Evolutionary conservation across 2,113 vertebrate species (phyloP).

Genomic region (Oncorhynchus mykiss): DNA sequence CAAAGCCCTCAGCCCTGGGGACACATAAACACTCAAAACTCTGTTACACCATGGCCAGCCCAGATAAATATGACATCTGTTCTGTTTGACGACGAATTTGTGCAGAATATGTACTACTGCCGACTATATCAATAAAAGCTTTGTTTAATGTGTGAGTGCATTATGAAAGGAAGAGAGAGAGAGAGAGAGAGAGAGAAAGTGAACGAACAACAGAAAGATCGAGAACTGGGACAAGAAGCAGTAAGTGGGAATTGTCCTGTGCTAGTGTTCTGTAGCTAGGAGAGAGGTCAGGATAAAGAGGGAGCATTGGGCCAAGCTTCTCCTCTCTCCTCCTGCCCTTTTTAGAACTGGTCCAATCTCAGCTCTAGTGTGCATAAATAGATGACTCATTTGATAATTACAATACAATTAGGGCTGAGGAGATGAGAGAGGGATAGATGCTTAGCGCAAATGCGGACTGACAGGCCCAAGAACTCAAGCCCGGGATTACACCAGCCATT

Average conservation of each 20-base stretch:
- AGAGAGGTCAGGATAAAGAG: neutral
- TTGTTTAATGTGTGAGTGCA: conserved; percentile 33
- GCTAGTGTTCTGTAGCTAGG: neutral
- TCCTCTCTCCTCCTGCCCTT: conserved; percentile 22
- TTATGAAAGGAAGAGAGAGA: conserved; percentile 36
- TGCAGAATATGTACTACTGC: conserved; percentile 61
- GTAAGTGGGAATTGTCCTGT: no score
- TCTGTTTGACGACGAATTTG: conserved; percentile 9
- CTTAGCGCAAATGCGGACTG: conserved; percentile 75
- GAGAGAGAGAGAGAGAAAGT: conserved; percentile 20
- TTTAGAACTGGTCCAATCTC: conserved; percentile 72
- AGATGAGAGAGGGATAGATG: conserved; percentile 70
- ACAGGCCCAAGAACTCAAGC: conserved; percentile 64
- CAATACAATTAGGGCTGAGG: conserved; percentile 76
- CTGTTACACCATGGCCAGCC: conserved; percentile 54
- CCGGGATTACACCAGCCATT: conserved; percentile 64
- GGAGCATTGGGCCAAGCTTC: neutral
- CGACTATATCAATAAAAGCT: conserved; percentile 65
- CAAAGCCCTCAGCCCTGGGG: conserved; percentile 54
- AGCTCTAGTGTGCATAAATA: conserved; percentile 72
- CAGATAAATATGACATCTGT: conserved; percentile 69
- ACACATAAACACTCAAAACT: conserved; percentile 20
- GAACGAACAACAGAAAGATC: conserved; percentile 30
- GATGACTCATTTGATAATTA: conserved; percentile 75
- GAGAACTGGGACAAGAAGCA: neutral